Percentiles rank a stretch among this genome's conserved stretches.
phyloP scores from a whole-genome alignment of 2,888 invertebrate genomes.

The Troides helena region DNA sequence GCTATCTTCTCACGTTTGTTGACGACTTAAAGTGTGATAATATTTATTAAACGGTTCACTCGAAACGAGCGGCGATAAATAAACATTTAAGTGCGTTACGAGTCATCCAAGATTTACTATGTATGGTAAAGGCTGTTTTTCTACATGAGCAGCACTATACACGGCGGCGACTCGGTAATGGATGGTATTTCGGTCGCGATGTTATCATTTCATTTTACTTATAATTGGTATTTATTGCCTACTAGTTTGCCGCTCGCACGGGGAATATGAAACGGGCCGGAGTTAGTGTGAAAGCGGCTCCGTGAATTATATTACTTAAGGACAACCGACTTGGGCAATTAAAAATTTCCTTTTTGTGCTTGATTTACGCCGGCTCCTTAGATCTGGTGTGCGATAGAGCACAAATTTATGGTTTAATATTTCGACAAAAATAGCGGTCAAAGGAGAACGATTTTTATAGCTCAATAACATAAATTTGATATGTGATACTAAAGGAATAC shows the following conservation, averaged over 20 bases:
- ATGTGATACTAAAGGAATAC: conserved; percentile 16
- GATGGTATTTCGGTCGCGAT: conserved; percentile 67
- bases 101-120: conserved; percentile 76
- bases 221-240: conserved; percentile 79
- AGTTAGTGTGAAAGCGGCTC: conserved; percentile 66
- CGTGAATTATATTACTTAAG: conserved; percentile 66
- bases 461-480: conserved; percentile 27
- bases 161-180: conserved; percentile 52
- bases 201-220: conserved; percentile 74
- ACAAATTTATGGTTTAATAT: conserved; percentile 61
- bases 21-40: conserved; percentile 77
- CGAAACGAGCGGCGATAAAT: conserved; percentile 73
- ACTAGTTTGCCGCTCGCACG: conserved; percentile 48
- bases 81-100: conserved; percentile 70
- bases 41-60: conserved; percentile 78
- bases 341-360: conserved; percentile 61
- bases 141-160: conserved; percentile 43
- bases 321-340: conserved; percentile 72
- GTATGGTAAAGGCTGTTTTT: conserved; percentile 64
- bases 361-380: conserved; percentile 55
- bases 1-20: conserved; percentile 79
- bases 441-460: conserved; percentile 30
- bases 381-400: conserved; percentile 66
- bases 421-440: conserved; percentile 42
- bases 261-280: conserved; percentile 47